A percentile compares a stretch with the other conserved stretches of the same genome.
Conservation (phyloP, 1,140 invertebrate species). For the Ostrea denselamellosa region DNA sequence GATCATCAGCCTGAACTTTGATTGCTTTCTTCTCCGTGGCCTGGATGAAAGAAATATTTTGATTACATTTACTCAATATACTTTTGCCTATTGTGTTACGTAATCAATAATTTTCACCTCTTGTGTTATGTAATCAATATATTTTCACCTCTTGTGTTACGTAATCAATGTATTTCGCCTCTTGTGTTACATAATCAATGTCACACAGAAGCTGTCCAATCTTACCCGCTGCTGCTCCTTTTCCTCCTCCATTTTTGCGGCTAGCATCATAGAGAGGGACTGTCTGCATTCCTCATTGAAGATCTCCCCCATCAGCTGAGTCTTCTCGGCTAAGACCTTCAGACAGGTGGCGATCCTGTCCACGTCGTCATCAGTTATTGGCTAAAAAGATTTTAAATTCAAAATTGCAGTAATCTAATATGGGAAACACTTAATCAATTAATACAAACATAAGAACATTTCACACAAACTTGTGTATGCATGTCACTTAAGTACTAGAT, state of each 20-base stretch:
- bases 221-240: slow-evolving; percentile 80
- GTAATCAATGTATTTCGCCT: no score
- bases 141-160: no score
- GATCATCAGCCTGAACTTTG: slow-evolving; percentile 91
- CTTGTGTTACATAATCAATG: no score
- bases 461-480: background rate
- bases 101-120: no score
- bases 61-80: background rate
- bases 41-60: slow-evolving; percentile 50
- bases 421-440: background rate
- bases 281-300: slow-evolving; percentile 89
- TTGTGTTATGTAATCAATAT: no score
- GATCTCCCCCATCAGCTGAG: slow-evolving; percentile 85
- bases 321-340: slow-evolving; percentile 86
- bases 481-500: background rate
- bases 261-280: slow-evolving; percentile 91
- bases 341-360: slow-evolving; percentile 93
- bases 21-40: slow-evolving; percentile 83
- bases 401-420: background rate
- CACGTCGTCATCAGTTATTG: slow-evolving; percentile 96
- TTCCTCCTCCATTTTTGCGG: slow-evolving; percentile 89
- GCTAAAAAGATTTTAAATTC: slow-evolving; percentile 65
- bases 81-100: no score
- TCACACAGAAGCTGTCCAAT: background rate
- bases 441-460: background rate